Evolutionary conservation across 2,888 invertebrate genomes (phyloP), one percentile per base, ranked within the genome.

Genomic region (Acrobasis repandana): DNA sequence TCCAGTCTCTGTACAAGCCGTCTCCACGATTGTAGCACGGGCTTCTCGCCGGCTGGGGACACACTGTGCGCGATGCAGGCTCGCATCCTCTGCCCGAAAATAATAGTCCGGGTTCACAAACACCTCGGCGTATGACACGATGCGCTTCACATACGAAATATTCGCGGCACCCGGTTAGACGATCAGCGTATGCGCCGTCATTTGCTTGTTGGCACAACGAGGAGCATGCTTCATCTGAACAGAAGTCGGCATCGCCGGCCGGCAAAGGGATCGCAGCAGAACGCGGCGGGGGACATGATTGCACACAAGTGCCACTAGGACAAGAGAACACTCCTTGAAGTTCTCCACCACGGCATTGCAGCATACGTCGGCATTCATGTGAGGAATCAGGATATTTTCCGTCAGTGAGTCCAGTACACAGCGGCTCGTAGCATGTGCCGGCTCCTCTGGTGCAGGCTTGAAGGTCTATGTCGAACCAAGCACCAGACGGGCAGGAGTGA

Each of bases 381-480:
- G 93, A 93, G 6, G 93, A 86, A 74, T 94, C 94, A 28, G 93
- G 90, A 74, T 94, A 93, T 49, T 86, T 78, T 0, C 94, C 94
- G 76, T 94, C 93, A 1, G 92, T 86, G 48, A 93, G 83, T 1
- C 94, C 94, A 9, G 92, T 88, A 74, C 94, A 94, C 48, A 93
- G 85, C 14, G 94, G 93, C 69, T 94, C 94, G 79, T 93, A 93
- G 80, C 94, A 94, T 28, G 92, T 88, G 56, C 93, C 93, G 70
- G 93, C 90, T 51, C 91, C 90, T 65, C 91, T 86, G 18, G 89
- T 89, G 74, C 93, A 93, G 28, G 90, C 92, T 73, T 93, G 93
- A 10, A 86, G 85, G 63, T 89, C 90, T 58, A 90, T 86, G 73
- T 94, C 93, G 77, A 94, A 94, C 87, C 93, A 92, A 9, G 93